phyloP scores from a whole-genome alignment of 2,797 vertebrate species.

The Serranus cabrilla region DNA sequence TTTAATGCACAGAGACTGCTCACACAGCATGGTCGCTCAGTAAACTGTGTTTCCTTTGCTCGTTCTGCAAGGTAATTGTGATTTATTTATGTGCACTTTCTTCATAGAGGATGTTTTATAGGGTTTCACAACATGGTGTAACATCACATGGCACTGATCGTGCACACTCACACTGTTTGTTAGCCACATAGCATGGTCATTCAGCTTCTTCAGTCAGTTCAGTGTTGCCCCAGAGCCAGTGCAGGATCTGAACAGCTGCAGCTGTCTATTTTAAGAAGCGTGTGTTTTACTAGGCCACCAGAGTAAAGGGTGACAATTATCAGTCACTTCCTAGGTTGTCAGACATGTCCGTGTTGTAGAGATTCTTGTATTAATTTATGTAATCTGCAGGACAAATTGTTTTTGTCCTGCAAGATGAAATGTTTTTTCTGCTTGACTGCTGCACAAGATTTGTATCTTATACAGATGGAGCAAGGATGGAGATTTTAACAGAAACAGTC shows the following conservation, averaged over 20 bases:
- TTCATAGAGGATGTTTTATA: background rate
- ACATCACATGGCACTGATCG: slow-evolving; percentile 39
- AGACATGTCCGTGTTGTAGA: slow-evolving; percentile 8
- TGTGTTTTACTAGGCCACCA: slow-evolving; percentile 68
- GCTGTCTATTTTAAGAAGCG: slow-evolving; percentile 79
- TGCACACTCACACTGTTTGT: slow-evolving; percentile 30
- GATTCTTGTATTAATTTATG: slow-evolving; percentile 14
- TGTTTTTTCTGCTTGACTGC: background rate
- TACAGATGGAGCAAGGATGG: slow-evolving; percentile 54
- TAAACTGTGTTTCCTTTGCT: background rate
- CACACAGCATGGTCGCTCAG: slow-evolving; percentile 24
- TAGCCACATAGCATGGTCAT: slow-evolving; percentile 50
- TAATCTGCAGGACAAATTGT: background rate
- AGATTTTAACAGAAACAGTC: slow-evolving; percentile 40
- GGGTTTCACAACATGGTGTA: slow-evolving; percentile 26
- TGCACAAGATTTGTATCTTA: slow-evolving; percentile 15
- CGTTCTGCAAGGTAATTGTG: slow-evolving; percentile 2
- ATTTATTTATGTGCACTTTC: slow-evolving; percentile 20
- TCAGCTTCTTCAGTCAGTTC: slow-evolving; percentile 52
- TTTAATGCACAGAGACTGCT: slow-evolving; percentile 19
- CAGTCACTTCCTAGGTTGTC: slow-evolving; percentile 50
- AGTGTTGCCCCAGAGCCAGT: slow-evolving; percentile 64
- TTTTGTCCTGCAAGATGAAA: no score
- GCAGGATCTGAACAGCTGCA: slow-evolving; percentile 83
- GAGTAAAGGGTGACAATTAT: slow-evolving; percentile 73